Evolutionary conservation across 2,113 vertebrate species (phyloP), one percentile per base, ranked within the genome.

Genomic region (Rhadina sibilatrix): DNA sequence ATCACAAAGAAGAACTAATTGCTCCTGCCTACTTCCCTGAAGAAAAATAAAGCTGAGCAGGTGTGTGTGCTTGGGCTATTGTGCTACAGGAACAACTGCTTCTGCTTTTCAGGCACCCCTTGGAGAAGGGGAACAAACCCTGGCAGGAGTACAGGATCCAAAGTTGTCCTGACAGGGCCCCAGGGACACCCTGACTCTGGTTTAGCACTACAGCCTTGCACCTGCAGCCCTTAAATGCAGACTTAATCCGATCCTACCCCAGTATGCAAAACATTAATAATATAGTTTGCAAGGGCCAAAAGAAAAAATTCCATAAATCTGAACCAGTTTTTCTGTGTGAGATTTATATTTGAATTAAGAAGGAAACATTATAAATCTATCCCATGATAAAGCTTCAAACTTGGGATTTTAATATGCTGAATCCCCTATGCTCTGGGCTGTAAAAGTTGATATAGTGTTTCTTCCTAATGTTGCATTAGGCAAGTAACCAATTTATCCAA

Each of bases 381-480:
- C 87, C 88, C 95, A 83, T 27, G 63, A 81, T 72, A 96, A 96
- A 83, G 46, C 35, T 93, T 92, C 93, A 95, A 94, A 94, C 24
- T 63, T 74, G 33, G 57, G 31, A 87, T 91, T 91, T 94, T 76
- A 92, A 84, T 76, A 90, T 31, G 77, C 37, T 84, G 90, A 90
- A 96, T 92, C 57, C 88, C 74, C 15, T 94, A 2, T 38, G 70
- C 65, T 65, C 65, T 59, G 33, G 49, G 63, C 91, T 95, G 69
- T 96, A 95, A 96, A 91, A 94, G 50, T 42, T 95, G 88, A 80
- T 88, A 71, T 22, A 87, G 31, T 69, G 68, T 93, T 93, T 89
- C 72, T 89, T 86, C 60, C 53, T 89, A 96, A 92, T 93, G 91
- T 87, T 93, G 57, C 78, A 94, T 91, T 96, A 95, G 96, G 95